Evolutionary conservation across 2,888 invertebrate species (phyloP).

Genomic region (Cordylochernes scorpioides): DNA sequence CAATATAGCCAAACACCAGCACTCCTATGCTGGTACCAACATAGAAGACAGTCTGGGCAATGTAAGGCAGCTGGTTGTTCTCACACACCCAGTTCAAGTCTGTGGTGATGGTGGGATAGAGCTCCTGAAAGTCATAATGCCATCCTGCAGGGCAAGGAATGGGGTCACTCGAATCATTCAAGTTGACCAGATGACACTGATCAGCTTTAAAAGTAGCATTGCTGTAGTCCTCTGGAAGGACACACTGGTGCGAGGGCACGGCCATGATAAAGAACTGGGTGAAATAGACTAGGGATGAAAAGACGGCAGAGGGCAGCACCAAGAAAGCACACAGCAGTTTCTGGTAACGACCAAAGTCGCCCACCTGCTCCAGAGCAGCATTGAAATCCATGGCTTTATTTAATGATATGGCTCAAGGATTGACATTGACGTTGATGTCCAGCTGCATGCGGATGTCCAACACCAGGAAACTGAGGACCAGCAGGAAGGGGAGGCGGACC

Average conservation of each 20-base stretch:
- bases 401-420: too few relatives aligned
- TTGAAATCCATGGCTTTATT: conserved; percentile 12
- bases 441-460: too few relatives aligned
- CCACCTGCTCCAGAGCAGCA: conserved; percentile 8
- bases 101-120: conserved; percentile 13
- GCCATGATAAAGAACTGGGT: conserved; percentile 63
- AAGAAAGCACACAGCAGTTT: conserved; percentile 19
- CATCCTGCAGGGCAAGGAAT: conserved; percentile 5
- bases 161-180: background rate
- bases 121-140: conserved; percentile 9
- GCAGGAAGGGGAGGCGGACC: too few relatives aligned
- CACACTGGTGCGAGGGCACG: conserved; percentile 52
- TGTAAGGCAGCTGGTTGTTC: conserved; percentile 9
- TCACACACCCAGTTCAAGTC: conserved; percentile 13
- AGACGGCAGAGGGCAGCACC: conserved; percentile 65
- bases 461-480: too few relatives aligned
- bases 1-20: conserved; percentile 12
- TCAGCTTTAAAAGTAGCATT: background rate
- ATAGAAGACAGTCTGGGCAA: conserved; percentile 12
- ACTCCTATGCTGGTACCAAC: conserved; percentile 12
- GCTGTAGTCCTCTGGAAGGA: conserved; percentile 22
- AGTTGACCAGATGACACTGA: too few relatives aligned
- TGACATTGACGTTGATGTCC: too few relatives aligned
- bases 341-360: conserved; percentile 12
- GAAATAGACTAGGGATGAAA: conserved; percentile 65